These are phyloP conservation scores for Esox niger DNA, from an alignment of 2,113 vertebrate species.

Conservation along the genomic window DNA sequence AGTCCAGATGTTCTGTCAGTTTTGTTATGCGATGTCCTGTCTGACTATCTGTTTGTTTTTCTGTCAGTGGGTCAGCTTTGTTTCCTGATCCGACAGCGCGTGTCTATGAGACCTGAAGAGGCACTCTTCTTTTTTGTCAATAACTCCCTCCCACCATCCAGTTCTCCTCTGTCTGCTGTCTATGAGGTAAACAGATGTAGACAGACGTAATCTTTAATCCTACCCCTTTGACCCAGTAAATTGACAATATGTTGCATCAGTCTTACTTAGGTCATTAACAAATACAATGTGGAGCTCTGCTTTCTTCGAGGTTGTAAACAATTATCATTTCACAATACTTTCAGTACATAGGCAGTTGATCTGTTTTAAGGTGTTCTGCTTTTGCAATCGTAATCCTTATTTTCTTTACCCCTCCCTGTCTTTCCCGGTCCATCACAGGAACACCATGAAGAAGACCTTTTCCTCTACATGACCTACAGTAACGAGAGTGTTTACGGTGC, in stretches of 20 bases:
- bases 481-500: conserved; percentile 96
- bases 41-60: conserved; percentile 13
- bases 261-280: too few species aligned
- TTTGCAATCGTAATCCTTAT: background rate
- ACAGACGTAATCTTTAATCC: background rate
- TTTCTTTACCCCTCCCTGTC: background rate
- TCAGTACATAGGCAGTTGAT: too few species aligned
- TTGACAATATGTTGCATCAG: too few species aligned
- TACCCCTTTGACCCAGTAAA: too few species aligned
- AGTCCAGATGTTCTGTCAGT: background rate
- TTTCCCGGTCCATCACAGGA: conserved; percentile 72
- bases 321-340: too few species aligned
- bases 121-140: conserved; percentile 98
- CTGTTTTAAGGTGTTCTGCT: background rate
- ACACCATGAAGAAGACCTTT: conserved; percentile 96
- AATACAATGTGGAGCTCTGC: too few species aligned
- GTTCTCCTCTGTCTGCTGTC: conserved; percentile 90
- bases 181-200: conserved; percentile 82
- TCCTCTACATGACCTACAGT: conserved; percentile 98
- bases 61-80: conserved; percentile 91
- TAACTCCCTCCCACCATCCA: conserved; percentile 95
- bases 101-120: conserved; percentile 93
- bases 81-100: conserved; percentile 94
- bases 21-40: background rate
- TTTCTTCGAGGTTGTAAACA: too few species aligned